A percentile compares a stretch with the other conserved stretches of the same genome.
These are phyloP conservation scores for Cryptotis parvus DNA, from an alignment of 2,113 vertebrate species.

Conservation along the genomic window DNA sequence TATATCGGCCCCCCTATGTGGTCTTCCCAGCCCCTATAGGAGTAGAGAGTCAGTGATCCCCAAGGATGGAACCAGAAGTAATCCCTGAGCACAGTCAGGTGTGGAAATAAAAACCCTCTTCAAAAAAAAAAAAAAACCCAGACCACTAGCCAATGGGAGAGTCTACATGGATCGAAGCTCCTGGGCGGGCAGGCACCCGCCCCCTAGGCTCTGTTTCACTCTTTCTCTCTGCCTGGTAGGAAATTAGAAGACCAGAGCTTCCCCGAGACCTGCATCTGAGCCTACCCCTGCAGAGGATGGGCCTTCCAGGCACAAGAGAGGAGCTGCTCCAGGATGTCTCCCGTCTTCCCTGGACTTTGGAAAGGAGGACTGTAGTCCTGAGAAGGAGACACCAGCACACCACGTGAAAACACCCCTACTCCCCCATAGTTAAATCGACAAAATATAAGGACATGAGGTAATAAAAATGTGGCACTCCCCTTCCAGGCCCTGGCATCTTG, in stretches of 20 bases:
- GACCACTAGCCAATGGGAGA: too few relatives aligned
- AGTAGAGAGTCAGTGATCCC: too few relatives aligned
- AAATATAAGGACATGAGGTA: constrained; percentile 59
- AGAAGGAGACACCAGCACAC: constrained; percentile 68
- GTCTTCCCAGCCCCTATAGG: too few relatives aligned
- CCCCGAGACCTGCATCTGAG: constrained; percentile 67
- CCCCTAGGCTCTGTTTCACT: neutral
- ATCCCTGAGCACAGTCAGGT: too few relatives aligned
- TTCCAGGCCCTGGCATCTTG: neutral
- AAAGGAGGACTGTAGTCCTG: constrained; percentile 34
- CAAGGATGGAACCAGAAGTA: too few relatives aligned
- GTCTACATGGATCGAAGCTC: too few relatives aligned
- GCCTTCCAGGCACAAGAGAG: neutral
- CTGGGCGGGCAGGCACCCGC: too few relatives aligned
- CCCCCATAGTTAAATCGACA: constrained; percentile 62
- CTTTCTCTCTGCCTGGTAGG: neutral
- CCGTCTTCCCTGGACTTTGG: constrained; percentile 38
- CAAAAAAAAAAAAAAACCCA: too few relatives aligned
- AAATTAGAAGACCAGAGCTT: constrained; percentile 68
- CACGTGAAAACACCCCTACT: constrained; percentile 60
- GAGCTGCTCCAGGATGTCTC: constrained; percentile 45
- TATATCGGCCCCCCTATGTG: too few relatives aligned
- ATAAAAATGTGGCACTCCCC: constrained; percentile 15
- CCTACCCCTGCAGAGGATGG: constrained; percentile 57
- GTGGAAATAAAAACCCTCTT: too few relatives aligned